Evolutionary conservation across 2,888 invertebrate genomes (phyloP), one percentile per base, ranked within the genome.

Genomic region (Elaeidobius kamerunicus): DNA sequence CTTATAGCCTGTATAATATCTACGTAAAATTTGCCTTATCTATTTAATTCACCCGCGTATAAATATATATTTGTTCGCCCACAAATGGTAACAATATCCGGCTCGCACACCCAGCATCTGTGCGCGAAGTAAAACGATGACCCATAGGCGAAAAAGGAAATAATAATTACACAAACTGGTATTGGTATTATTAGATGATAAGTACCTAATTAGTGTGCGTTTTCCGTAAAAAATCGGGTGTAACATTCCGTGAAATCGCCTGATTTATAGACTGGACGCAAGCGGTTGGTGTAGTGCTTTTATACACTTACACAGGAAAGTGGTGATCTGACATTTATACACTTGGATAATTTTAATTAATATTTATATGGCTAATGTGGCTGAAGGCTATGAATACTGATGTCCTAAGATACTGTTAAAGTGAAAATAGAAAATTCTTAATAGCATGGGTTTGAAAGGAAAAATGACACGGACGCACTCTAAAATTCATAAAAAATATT

Each of bases 91-190:
- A 23, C 23, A 6, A 9, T 23, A 23, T 23, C 23, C 23, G 23
- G 5, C 4, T 23, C 9, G 9, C n/a, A n/a, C n/a, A n/a, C n/a
- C n/a, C n/a, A n/a, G n/a, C n/a, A n/a, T n/a, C n/a, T n/a, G n/a
- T n/a, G n/a, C n/a, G n/a, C n/a, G n/a, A n/a, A n/a, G n/a, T 35
- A 2, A 7, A 35, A 14, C 14, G 38, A 17, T 38, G 16, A 38
- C 18, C 38, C 9, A 17, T 15, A 17, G 17, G 32, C 43, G 11
- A 15, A 43, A 27, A 28, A 43, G 43, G 43, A 43, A 43, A 43
- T 43, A 27, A 43, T 43, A 43, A 28, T 43, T 30, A 43, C 9
- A 9, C 30, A 32, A 43, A 43, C 43, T n/a, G 17, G 43, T 28
- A 27, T 12, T 15, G 30, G 18, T 44, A 27, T 42, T 12, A 30